Base-by-base conservation (phyloP, 2,888 invertebrate species). In the Seira ritae region DNA sequence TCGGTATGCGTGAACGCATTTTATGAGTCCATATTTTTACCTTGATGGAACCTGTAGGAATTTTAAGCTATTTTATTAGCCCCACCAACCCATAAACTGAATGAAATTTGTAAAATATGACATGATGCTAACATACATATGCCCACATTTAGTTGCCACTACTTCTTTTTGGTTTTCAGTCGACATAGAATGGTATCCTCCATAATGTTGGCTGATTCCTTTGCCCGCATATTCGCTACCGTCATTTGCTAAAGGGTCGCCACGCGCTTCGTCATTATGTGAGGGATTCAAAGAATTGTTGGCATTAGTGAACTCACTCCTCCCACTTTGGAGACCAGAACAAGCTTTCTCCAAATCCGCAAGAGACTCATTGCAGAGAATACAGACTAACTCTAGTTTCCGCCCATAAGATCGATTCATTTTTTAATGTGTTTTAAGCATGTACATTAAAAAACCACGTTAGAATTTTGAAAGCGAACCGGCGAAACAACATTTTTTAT, bases 131-230 rank as follows among this genome's bases (percentile, higher is more conserved):
- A n/a, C n/a, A 70, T 76, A 85, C 83, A 85, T 80, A 60, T 85
- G 85, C 0, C 85, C 85, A 50, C 85, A 85, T 60, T 85, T 85
- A 37, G 85, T 85, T 0, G 83, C 85, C 0, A 85, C 82, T 0
- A 80, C 83, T 23, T 85, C 68, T 17, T 83, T 68, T 60, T 69
- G 65, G 46, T 74, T 76, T 17, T 60, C 67, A 15, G 55, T 65
- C 1, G 42, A 17, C 8, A 75, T 37, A 1, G 75, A 65, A 62
- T 65, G 65, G 19, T 75, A 75, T 2, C 75, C 75, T 22, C 75
- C 75, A 75, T 60, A 12, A 4, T 60, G 60, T n/a, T n/a, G 60
- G 4, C 60, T 42, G 6, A 42, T 42, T 8, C 42, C 42, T 8
- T n/a, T n/a, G n/a, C 42, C 6, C 6, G 42, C 42, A 42, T 12